Evolutionary conservation across 2,888 invertebrate genomes (phyloP), one percentile per base, ranked within the genome.

Genomic region (Drosophila anceps): DNA sequence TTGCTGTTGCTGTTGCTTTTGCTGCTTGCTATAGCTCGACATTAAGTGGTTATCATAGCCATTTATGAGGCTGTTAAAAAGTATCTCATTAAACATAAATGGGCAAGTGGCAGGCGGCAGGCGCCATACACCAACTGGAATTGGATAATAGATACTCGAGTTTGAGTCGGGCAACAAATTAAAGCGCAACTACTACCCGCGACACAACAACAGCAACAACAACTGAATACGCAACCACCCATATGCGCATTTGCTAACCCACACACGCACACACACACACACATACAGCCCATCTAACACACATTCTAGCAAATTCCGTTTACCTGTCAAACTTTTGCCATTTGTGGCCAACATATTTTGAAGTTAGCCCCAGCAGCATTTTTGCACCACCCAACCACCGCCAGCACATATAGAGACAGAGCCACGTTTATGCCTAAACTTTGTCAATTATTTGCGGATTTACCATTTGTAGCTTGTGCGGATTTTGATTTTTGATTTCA

Each of bases 71-170:
- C 76, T 90, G 88, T 88, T 84, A 83, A 91, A 91, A 91, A 91
- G 90, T 84, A 82, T 90, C 91, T 84, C 90, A 91, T 90, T 91
- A 91, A 90, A 90, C 83, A 90, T 88, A 86, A 90, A 91, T 91
- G 82, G 75, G 71, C 80, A 73, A 71, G 69, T 60, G 71, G 35
- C 58, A 13, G 24, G n/a, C 12, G 24, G 48, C 27, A 18, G 29
- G 57, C 46, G 63, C 43, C 46, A 59, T 58, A 67, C 69, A 81
- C 71, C 75, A 68, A 73, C 82, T 87, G 69, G 68, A 69, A 82
- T 73, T 71, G 62, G 76, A 77, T 79, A 74, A 74, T 74, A 82
- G 82, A 85, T 85, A 85, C 77, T 80, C 70, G 41, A 73, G 57
- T 39, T 65, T 37, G 64, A 53, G 59, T 66, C 35, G 67, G 68